Evolutionary conservation across 64 coral and sea anemone genomes (phyloP).

Genomic region (Trachythela sp.): DNA sequence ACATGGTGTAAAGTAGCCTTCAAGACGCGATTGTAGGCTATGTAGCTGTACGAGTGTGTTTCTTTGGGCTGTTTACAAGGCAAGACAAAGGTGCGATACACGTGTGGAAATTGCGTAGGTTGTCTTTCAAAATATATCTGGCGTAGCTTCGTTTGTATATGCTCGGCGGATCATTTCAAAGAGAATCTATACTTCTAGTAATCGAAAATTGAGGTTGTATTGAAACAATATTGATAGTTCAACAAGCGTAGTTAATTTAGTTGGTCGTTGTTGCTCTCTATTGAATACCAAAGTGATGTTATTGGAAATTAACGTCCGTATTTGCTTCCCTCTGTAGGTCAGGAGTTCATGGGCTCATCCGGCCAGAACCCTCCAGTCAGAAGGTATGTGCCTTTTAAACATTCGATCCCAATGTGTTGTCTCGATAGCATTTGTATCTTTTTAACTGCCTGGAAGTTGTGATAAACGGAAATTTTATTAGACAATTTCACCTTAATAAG

Average conservation of each 20-base stretch:
- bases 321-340: neutral
- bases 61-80: neutral
- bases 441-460: neutral
- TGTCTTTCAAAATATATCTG: neutral
- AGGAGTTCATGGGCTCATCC: conserved; percentile 10
- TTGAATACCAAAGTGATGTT: neutral
- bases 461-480: too few species aligned
- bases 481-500: too few species aligned
- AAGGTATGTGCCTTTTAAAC: neutral
- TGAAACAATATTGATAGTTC: neutral
- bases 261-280: too few species aligned
- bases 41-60: neutral
- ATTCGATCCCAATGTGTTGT: too few species aligned
- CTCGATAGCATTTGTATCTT: neutral
- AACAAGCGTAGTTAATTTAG: too few species aligned
- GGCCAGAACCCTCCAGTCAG: neutral
- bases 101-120: neutral
- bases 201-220: neutral
- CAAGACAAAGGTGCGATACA: neutral
- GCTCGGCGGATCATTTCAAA: neutral
- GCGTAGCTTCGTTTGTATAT: neutral
- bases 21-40: neutral
- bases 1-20: neutral
- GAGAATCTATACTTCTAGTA: neutral
- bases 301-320: neutral